Base-by-base conservation (phyloP, 37 sponge, comb jelly and placozoan genomes). In the Crambe crambe region DNA sequence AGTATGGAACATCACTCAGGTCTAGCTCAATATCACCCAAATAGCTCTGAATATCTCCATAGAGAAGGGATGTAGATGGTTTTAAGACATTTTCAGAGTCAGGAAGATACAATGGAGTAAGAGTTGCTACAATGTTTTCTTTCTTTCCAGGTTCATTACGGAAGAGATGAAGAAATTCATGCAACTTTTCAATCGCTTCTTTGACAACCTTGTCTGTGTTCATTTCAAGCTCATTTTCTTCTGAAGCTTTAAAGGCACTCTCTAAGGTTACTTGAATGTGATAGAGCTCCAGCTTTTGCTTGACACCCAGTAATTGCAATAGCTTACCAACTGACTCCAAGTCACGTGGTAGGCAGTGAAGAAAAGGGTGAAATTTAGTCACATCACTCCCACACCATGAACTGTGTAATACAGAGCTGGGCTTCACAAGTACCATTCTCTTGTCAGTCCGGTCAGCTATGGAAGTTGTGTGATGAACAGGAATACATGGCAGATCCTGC, bases 91-190 rank as follows among this genome's bases (percentile, higher is more conserved):
- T 36, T 56, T 67, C 31, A 37, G 37, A 27, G 27, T 39, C 68
- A 35, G 79, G 79, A 27, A 79, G 68, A 57, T 67, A 79, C 20
- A 79, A 68, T 35, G 79, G 79, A 32, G 79, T 17, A n/a, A 79
- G 5, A 2, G 30, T 12, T 29, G 8, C 20, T 21, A 2, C 66
- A 42, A 3, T 9, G 51, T 29, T 27, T n/a, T 27, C 12, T 26
- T 31, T 35, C 35, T 10, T 15, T 70, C 37, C 70, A 1, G 17
- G 38, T 35, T 67, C 26, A 39, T 9, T 40, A n/a, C n/a, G n/a
- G n/a, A n/a, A n/a, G n/a, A n/a, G n/a, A n/a, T n/a, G n/a, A n/a
- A n/a, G n/a, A n/a, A n/a, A n/a, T n/a, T n/a, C n/a, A n/a, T n/a
- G n/a, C n/a, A n/a, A n/a, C n/a, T n/a, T n/a, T n/a, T 35, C 5